Evolutionary conservation across 2,797 vertebrate genomes (phyloP).

Genomic region (Sphaeramia orbicularis): DNA sequence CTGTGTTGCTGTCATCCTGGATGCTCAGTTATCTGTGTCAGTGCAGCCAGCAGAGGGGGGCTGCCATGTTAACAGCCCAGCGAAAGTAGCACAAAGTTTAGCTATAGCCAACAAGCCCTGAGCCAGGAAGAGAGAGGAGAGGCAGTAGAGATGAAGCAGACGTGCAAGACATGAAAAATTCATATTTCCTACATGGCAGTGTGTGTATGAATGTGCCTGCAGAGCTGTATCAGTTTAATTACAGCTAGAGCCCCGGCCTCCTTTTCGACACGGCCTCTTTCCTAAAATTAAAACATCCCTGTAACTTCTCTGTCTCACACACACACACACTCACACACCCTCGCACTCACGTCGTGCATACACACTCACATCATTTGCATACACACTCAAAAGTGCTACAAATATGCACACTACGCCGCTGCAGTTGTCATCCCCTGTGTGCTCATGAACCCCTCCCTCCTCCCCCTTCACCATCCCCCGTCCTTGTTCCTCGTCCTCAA

Average conservation of each 20-base stretch:
- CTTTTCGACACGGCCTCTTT: constrained; percentile 71
- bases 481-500: constrained; percentile 88
- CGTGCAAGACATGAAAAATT: constrained; percentile 83
- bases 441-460: constrained; percentile 34
- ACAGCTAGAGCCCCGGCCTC: constrained; percentile 62
- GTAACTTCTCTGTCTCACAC: constrained; percentile 55
- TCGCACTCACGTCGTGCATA: constrained; percentile 15
- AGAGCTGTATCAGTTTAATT: constrained; percentile 76
- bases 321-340: constrained; percentile 15
- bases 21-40: constrained; percentile 91
- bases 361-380: constrained; percentile 57
- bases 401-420: constrained; percentile 67
- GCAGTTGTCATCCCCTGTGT: constrained; percentile 84
- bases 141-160: constrained; percentile 63
- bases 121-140: constrained; percentile 76
- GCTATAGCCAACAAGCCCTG: constrained; percentile 80
- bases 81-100: constrained; percentile 83
- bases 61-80: constrained; percentile 87
- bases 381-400: constrained; percentile 53
- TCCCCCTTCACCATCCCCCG: constrained; percentile 33
- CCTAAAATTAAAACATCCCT: constrained; percentile 89
- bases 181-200: constrained; percentile 76
- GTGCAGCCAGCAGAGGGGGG: constrained; percentile 85
- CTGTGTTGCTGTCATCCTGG: constrained; percentile 83
- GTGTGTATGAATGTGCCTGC: constrained; percentile 40